Evolutionary conservation across 2,797 vertebrate genomes (phyloP), one percentile per base, ranked within the genome.

Genomic region (Oophaga sylvatica): DNA sequence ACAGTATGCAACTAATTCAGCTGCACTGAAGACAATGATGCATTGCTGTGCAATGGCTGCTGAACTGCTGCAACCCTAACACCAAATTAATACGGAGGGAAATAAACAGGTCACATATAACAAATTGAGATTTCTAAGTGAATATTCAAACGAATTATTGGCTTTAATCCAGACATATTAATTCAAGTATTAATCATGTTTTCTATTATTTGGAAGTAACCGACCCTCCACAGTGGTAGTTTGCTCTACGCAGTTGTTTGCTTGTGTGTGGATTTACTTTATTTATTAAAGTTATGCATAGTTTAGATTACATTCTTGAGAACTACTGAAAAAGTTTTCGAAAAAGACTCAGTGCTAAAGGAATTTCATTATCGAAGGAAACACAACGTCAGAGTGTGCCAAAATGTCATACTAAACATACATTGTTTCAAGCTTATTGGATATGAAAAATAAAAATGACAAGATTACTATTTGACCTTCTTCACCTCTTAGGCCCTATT

Each of bases 1-100:
- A 60, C 63, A 70, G 73, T 65, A 78, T 78, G 75, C 67, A 79
- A 35, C 84, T 62, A 57, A 79, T 79, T 85, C 57, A 68, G 75
- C 62, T 35, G 19, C 45, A 35, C n/a, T 35, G 13, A 71, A 65
- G 60, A 86, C 45, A 35, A 16, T 57, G 76, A 80, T 79, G 8
- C 62, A 86, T 86, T 59, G 65, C 84, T 70, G 19, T 67, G 48
- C 48, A 19, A 20, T 70, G 2, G 48, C 26, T 83, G 10, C 11
- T 15, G 31, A 73, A 45, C 31, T 45, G 19, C 48, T 70, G 48
- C 53, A 60, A 77, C 11, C 70, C 45, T 65, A 48, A 76, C 75
- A 31, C 35, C n/a, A n/a, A 41, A 77, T 84, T 35, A 19, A 62
- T 22, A 65, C 13, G 70, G 62, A 45, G n/a, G 12, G 7, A 81